Evolutionary conservation across 2,113 vertebrate species (phyloP).

Genomic region (Aegithalos caudatus): DNA sequence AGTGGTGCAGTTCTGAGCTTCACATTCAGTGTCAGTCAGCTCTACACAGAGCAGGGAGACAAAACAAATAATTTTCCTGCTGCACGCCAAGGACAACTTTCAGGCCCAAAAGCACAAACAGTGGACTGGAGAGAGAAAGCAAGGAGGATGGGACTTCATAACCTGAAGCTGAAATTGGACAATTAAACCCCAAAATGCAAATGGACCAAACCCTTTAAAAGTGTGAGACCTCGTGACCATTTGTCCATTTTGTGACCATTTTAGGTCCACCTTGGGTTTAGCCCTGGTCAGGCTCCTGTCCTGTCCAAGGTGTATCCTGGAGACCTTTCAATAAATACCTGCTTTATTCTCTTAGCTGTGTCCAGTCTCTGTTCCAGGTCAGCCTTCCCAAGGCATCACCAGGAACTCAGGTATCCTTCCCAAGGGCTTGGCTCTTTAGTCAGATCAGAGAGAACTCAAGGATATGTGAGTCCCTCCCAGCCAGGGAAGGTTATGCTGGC

Average conservation of each 20-base stretch:
- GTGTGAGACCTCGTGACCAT: rapidly evolving
- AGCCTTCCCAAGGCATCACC: not conserved
- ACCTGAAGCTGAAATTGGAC: not conserved
- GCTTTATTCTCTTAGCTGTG: not conserved
- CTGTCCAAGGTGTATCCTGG: not conserved
- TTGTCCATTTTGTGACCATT: not conserved
- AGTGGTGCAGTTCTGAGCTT: not conserved
- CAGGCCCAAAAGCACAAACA: not conserved
- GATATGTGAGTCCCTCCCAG: not conserved
- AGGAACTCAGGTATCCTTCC: rapidly evolving
- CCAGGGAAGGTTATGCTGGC: not conserved
- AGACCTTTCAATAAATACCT: not conserved
- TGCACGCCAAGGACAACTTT: not conserved
- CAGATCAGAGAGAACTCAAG: not conserved
- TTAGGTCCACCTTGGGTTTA: not conserved
- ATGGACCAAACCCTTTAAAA: not conserved
- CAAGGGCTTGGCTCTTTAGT: not conserved
- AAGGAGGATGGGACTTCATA: not conserved
- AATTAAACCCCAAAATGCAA: not conserved
- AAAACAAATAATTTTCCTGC: not conserved
- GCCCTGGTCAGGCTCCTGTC: not conserved
- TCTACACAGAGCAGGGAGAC: not conserved
- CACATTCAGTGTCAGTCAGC: not conserved
- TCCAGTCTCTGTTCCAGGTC: not conserved
- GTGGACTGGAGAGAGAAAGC: not conserved